Base-by-base conservation (phyloP, 1,140 invertebrate species). In the Aporrectodea caliginosa region DNA sequence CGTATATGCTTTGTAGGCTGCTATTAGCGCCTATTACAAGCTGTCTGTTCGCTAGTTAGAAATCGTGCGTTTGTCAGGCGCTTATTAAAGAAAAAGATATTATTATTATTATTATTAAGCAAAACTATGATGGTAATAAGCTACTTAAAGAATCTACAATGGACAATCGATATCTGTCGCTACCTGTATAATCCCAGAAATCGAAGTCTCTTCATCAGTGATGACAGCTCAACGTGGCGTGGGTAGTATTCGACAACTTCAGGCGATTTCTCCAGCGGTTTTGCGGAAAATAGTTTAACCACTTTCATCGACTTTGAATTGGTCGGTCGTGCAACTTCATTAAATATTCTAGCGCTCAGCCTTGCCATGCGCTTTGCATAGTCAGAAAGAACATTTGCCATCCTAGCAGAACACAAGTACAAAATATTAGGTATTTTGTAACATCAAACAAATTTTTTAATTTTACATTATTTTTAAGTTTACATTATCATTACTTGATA, bases 221-320 rank as follows among this genome's bases (percentile, higher is more conserved):
- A 58, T 58, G 82, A 79, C 0, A 84, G 58, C 43, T 86, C 82
- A 33, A 74, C 71, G 33, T 84, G 83, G 22, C 82, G 89, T 0
- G 96, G 95, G 88, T 98, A 98, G 87, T 95, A 97, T 73, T 94
- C 89, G 0, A 93, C 90, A 29, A 95, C 91, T 75, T 94, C 92
- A 82, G 91, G 90, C 69, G 92, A 89, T 84, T 93, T 92, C 82
- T 96, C 90, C 6, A 93, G 84, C 0, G 95, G 95, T 84, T 92
- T 90, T 82, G 91, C 91, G 43, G 91, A 91, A 80, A 96, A 93
- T 82, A 95, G 89, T 82, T 92, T 91, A 0, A 96, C 93, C 2
- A 96, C 93, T 90, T 94, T 85, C 77, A 78, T 84, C 0, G 85
- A 85, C 73, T 81, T 85, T 16, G 58, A 1, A n/a, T 74, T 81